These are phyloP conservation scores for Solea senegalensis DNA, from an alignment of 2,113 vertebrate species.

Conservation along the genomic window DNA sequence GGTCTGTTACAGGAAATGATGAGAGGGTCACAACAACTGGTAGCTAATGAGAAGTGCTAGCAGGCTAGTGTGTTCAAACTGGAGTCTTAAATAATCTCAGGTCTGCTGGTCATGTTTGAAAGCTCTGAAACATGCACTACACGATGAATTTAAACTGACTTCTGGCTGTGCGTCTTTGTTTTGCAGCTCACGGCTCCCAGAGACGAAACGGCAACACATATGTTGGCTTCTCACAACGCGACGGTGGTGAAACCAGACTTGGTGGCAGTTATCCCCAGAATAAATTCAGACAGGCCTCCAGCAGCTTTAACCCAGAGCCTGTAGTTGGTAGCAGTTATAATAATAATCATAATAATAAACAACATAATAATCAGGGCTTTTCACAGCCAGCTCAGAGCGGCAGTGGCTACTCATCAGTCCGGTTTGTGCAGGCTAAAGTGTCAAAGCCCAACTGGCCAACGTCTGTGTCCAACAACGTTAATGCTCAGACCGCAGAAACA, in stretches of 20 bases:
- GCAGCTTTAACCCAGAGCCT: not conserved
- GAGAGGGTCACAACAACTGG: too few relatives aligned
- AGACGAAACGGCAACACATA: not conserved
- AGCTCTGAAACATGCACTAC: too few relatives aligned
- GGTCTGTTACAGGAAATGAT: too few relatives aligned
- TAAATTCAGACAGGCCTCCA: constrained; percentile 55
- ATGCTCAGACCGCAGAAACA: not conserved
- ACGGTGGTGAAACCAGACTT: not conserved
- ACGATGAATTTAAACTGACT: too few relatives aligned
- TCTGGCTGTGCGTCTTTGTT: not conserved
- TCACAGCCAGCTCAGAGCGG: not conserved
- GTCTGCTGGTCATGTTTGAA: too few relatives aligned
- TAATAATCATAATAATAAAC: too few relatives aligned
- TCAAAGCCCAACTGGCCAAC: not conserved
- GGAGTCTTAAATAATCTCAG: too few relatives aligned
- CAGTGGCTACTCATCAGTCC: not conserved
- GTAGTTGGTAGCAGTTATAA: not conserved
- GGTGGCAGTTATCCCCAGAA: constrained; percentile 42
- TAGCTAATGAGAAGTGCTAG: too few relatives aligned
- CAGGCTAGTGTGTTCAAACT: too few relatives aligned
- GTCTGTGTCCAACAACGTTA: fast-evolving
- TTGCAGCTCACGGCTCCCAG: constrained; percentile 21
- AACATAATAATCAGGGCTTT: too few relatives aligned
- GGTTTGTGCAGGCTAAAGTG: not conserved
- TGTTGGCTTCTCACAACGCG: constrained; percentile 46